These are phyloP conservation scores for Psettodes erumei DNA, from an alignment of 2,113 vertebrate species.

Conservation along the genomic window DNA sequence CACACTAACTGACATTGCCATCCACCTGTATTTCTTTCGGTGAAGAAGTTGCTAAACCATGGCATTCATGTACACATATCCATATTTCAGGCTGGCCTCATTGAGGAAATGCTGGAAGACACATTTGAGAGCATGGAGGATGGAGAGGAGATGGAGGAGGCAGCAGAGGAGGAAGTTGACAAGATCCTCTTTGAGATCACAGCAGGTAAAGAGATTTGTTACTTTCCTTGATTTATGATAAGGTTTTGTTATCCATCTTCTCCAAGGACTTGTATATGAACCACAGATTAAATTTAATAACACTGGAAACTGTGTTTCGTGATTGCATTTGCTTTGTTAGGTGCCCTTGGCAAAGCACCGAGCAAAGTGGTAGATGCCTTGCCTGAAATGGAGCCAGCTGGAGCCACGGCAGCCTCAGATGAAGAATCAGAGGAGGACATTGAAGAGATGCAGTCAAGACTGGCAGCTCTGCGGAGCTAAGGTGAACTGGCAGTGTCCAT, in stretches of 20 bases:
- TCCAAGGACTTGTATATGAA: slow-evolving; percentile 5
- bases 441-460: slow-evolving; percentile 94
- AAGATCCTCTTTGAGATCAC: slow-evolving; percentile 98
- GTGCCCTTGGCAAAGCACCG: slow-evolving; percentile 96
- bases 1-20: too few relatives aligned
- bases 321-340: slow-evolving; percentile 74
- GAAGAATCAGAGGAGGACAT: slow-evolving; percentile 92
- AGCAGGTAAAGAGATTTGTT: slow-evolving; percentile 84
- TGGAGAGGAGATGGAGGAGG: slow-evolving; percentile 98
- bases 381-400: slow-evolving; percentile 84
- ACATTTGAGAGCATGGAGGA: slow-evolving; percentile 97
- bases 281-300: background rate
- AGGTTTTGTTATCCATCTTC: background rate
- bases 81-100: slow-evolving; percentile 91
- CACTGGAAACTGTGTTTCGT: background rate
- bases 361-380: slow-evolving; percentile 95
- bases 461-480: slow-evolving; percentile 94
- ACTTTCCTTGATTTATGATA: background rate
- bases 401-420: slow-evolving; percentile 86
- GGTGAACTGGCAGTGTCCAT: slow-evolving; percentile 25
- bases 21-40: background rate
- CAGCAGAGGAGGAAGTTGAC: slow-evolving; percentile 94
- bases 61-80: background rate
- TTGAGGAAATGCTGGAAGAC: slow-evolving; percentile 98
- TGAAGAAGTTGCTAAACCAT: background rate